A percentile compares a stretch with the other conserved stretches of the same genome.
These are phyloP conservation scores for Corythaixoides concolor DNA, from an alignment of 2,113 vertebrate genomes.

Conservation along the genomic window DNA sequence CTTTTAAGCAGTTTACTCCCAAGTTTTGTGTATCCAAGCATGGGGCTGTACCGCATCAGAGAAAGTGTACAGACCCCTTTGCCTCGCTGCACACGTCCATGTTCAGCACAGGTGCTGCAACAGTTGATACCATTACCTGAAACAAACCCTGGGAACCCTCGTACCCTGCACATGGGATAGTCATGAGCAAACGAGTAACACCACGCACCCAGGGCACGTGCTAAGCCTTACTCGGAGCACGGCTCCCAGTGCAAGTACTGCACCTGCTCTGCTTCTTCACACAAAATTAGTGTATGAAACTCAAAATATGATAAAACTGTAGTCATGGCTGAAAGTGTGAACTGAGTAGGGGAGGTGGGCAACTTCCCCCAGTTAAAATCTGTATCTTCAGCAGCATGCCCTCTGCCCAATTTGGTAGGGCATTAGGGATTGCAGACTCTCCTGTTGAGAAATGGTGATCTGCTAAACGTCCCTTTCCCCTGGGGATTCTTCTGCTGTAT, in stretches of 20 bases:
- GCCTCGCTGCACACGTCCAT: accelerated
- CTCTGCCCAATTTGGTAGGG: background rate
- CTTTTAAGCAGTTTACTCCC: background rate
- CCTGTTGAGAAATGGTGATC: background rate
- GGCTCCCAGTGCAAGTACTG: background rate
- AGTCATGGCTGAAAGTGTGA: background rate
- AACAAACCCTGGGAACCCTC: background rate
- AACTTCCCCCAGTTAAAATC: background rate
- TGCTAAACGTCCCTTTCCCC: background rate
- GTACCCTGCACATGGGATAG: accelerated
- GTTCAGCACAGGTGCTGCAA: background rate
- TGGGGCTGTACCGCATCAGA: background rate
- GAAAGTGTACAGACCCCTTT: background rate
- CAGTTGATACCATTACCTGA: accelerated
- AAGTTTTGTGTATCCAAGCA: background rate
- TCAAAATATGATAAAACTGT: background rate
- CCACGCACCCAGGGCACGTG: accelerated
- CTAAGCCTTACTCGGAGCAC: background rate
- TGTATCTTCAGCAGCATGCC: background rate
- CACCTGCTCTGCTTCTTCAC: accelerated
- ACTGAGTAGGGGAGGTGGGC: background rate
- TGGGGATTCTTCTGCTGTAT: background rate
- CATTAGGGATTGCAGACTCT: background rate
- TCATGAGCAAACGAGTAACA: accelerated
- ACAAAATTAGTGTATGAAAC: background rate